Evolutionary conservation across 2,888 invertebrate species (phyloP).

Genomic region (Yponomeuta malinellus): DNA sequence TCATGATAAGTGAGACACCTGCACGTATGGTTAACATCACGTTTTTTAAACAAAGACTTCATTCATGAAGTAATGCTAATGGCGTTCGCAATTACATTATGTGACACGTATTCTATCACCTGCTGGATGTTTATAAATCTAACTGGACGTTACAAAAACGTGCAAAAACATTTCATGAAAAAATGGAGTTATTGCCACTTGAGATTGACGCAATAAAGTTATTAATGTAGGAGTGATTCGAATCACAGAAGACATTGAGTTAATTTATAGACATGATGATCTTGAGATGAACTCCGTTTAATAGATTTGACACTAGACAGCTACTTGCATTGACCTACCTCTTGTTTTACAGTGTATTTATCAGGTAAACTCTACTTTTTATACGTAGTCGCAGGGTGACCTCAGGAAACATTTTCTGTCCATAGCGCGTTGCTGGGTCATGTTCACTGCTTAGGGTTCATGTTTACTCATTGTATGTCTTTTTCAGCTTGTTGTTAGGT

Average conservation of each 20-base stretch:
- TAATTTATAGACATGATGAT: slow-evolving; percentile 7
- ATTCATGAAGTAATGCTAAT: background rate
- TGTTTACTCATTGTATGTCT: too few species aligned
- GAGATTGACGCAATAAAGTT: slow-evolving; percentile 3
- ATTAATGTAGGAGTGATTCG: background rate
- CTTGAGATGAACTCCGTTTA: slow-evolving; percentile 10
- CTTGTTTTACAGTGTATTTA: too few species aligned
- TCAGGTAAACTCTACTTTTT: too few species aligned
- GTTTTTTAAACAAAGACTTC: background rate
- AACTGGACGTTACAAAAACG: background rate
- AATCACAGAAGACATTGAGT: background rate
- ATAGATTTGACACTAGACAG: slow-evolving; percentile 7
- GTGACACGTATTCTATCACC: background rate
- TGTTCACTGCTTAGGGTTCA: too few species aligned
- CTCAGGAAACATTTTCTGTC: too few species aligned
- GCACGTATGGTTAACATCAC: background rate
- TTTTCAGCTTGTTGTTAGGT: too few species aligned
- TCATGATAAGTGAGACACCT: background rate
- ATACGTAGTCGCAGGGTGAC: too few species aligned
- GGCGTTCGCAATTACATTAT: background rate
- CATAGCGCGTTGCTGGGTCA: too few species aligned
- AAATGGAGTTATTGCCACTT: background rate
- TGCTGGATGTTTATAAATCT: background rate
- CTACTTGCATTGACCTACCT: background rate
- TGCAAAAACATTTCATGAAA: too few species aligned